Evolutionary conservation across 2,797 vertebrate genomes (phyloP), one percentile per base, ranked within the genome.

Genomic region (Passerculus sandwichensis): DNA sequence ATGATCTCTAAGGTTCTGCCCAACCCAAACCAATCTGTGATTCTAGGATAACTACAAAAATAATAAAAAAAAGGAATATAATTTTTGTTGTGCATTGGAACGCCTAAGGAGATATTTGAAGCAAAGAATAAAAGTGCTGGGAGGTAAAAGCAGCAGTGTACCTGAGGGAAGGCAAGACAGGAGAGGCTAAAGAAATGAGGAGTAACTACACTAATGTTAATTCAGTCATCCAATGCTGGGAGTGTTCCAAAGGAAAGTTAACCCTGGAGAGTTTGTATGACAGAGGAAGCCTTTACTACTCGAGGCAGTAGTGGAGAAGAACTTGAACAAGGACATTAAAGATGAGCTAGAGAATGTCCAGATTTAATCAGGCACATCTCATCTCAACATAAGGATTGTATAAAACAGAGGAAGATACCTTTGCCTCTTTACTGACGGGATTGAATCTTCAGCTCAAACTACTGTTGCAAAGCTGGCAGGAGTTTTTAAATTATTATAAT

Each of bases 21-120:
- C 26, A 72, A 29, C 5, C 15, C 9, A 59, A 60, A 27, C 53
- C 21, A 27, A 59, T 25, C 32, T 29, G 14, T 32, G 47, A 48
- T 42, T 53, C 53, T 29, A 48, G 30, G 13, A 72, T 61, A 81
- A 94, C 92, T 56, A 38, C 36, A 38, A 38, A 38, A 38, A 38
- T 38, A 38, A 38, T 38, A 38, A 11, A 8, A 14, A 40, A 83
- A 72, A 42, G n/a, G 23, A 50, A 25, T 23, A 9, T 53, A 7
- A 10, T 71, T 74, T 89, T 70, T 74, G 78, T 88, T 82, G 54
- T 91, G 48, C 38, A 70, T 13, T 95, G 64, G 80, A 64, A 69
- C 23, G 73, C 51, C 91, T 86, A 86, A 69, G 50, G 90, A 95
- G 97, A 88, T 88, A 89, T 81, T 88, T 96, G 88, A 95, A 91